Conservation (phyloP, 1,140 invertebrate species). For the Homalodisca vitripennis region DNA sequence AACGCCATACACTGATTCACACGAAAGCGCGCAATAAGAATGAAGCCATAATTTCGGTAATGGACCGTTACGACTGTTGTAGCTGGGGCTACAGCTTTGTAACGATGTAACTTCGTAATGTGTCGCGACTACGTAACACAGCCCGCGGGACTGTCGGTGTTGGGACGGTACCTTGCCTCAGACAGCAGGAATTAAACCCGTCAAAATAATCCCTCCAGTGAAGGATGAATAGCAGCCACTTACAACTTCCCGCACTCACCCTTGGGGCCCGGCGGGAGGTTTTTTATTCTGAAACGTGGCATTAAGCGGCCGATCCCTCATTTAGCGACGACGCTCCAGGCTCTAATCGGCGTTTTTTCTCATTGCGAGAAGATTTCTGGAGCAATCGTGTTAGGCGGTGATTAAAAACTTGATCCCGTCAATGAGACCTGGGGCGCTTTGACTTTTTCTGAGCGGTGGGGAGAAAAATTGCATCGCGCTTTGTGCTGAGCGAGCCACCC, state of each 20-base stretch:
- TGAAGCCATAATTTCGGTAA: too few relatives aligned
- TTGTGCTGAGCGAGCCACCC: too few relatives aligned
- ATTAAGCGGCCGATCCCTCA: conserved; percentile 10
- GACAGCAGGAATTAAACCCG: background rate
- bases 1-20: too few relatives aligned
- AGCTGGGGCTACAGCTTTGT: too few relatives aligned
- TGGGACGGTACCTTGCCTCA: background rate
- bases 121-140: too few relatives aligned
- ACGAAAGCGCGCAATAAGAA: too few relatives aligned
- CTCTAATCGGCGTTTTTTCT: conserved; percentile 12
- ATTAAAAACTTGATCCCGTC: conserved; percentile 17
- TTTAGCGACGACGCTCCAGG: background rate
- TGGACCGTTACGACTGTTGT: too few relatives aligned
- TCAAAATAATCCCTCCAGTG: background rate
- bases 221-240: conserved; percentile 12
- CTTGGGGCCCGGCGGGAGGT: background rate
- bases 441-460: background rate
- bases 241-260: conserved; percentile 1
- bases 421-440: conserved; percentile 1
- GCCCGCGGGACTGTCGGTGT: background rate
- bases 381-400: conserved; percentile 16
- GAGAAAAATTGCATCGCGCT: conserved; percentile 3
- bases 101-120: too few relatives aligned
- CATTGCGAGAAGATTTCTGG: conserved; percentile 9
- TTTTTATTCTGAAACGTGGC: conserved; percentile 8